These are phyloP conservation scores for Centrocercus urophasianus DNA, from an alignment of 2,113 vertebrate species.

Conservation along the genomic window DNA sequence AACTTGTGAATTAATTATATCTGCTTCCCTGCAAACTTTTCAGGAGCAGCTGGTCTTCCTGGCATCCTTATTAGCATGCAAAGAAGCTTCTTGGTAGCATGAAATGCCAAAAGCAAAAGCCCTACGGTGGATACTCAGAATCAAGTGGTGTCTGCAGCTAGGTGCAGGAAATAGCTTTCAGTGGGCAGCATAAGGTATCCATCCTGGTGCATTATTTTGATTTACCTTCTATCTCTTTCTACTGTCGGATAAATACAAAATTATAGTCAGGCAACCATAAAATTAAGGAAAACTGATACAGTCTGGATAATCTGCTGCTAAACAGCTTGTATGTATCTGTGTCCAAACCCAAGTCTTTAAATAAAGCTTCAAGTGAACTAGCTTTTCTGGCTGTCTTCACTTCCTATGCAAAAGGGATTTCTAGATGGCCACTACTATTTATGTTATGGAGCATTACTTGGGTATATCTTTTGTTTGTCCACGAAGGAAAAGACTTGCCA, in stretches of 20 bases:
- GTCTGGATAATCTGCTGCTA: conserved; percentile 33
- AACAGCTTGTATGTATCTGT: conserved; percentile 22
- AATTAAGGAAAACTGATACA: background rate
- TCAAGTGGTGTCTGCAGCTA: background rate
- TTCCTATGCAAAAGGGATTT: background rate
- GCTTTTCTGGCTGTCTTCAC: conserved; percentile 16
- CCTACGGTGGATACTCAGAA: rapidly evolving
- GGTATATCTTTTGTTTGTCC: conserved; percentile 16
- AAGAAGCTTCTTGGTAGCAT: conserved; percentile 25
- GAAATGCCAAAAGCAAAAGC: conserved; percentile 7
- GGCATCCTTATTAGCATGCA: conserved; percentile 47
- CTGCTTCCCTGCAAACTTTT: conserved; percentile 24
- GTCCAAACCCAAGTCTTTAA: conserved; percentile 45
- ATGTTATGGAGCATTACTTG: background rate
- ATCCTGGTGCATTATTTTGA: background rate
- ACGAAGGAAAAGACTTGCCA: background rate
- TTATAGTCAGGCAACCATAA: background rate
- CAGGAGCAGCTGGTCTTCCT: conserved; percentile 39
- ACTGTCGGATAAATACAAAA: background rate
- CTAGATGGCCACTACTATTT: background rate
- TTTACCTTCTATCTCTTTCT: background rate
- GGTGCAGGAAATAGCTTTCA: background rate
- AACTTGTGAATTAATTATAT: conserved; percentile 60
- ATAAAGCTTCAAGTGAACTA: background rate
- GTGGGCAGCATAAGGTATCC: background rate